Percentiles rank a stretch among this genome's conserved stretches.
These are phyloP conservation scores for Aphodius granarius DNA, from an alignment of 2,888 invertebrate species.

Conservation along the genomic window DNA sequence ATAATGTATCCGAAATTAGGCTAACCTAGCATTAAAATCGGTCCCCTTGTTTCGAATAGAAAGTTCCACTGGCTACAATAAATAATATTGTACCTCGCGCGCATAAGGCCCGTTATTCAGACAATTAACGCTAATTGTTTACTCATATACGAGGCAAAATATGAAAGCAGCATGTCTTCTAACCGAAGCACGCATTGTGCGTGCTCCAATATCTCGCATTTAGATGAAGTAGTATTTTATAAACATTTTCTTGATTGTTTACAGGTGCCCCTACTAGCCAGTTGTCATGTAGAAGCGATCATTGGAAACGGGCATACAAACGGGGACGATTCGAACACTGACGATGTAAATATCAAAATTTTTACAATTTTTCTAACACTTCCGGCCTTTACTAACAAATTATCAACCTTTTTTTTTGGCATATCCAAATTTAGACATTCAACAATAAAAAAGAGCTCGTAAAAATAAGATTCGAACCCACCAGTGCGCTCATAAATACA, in stretches of 20 bases:
- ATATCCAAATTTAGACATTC: not conserved
- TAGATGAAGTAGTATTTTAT: not conserved
- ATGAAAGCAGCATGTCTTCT: not conserved
- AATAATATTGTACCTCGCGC: not conserved
- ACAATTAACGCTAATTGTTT: not conserved
- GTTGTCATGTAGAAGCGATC: constrained; percentile 4
- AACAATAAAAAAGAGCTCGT: too few relatives aligned
- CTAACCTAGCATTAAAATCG: not conserved
- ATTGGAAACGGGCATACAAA: not conserved
- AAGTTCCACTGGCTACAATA: not conserved
- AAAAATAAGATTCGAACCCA: too few relatives aligned
- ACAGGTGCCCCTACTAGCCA: constrained; percentile 9
- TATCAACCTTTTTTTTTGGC: not conserved
- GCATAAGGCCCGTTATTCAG: not conserved
- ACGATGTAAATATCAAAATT: constrained; percentile 11
- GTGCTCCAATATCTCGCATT: not conserved
- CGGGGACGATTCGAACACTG: not conserved
- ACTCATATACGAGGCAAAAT: not conserved
- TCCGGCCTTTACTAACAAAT: not conserved
- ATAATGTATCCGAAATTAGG: not conserved
- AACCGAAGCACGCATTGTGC: not conserved
- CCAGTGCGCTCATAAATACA: too few relatives aligned
- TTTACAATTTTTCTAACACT: not conserved
- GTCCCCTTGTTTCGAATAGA: not conserved
- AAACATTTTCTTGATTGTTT: constrained; percentile 7